A percentile compares a stretch with the other conserved stretches of the same genome.
Evolutionary conservation across 35 echinoderm and acorn worm species (phyloP).

Genomic region (Chiridota heheva): DNA sequence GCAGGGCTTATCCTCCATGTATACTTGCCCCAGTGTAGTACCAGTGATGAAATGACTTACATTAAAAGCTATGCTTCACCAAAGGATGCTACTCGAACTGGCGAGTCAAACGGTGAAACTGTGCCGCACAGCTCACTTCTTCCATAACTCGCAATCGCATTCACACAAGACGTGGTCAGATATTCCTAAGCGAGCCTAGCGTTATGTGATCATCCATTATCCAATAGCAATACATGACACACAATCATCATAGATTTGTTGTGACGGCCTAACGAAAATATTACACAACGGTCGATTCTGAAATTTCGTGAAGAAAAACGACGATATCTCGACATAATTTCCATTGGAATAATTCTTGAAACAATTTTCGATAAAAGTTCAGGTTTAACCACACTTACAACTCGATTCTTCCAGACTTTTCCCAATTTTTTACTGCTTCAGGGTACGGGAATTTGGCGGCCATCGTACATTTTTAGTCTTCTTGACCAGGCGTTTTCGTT

Average conservation of each 20-base stretch:
- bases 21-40: too few relatives aligned
- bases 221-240: neutral
- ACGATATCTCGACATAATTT: neutral
- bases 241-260: neutral
- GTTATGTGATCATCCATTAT: too few relatives aligned
- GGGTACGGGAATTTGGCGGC: slow-evolving; percentile 4
- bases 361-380: slow-evolving; percentile 10
- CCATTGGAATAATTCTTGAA: neutral
- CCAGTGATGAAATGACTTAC: too few relatives aligned
- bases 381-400: slow-evolving; percentile 64
- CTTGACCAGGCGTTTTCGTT: too few relatives aligned
- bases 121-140: too few relatives aligned
- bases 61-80: too few relatives aligned
- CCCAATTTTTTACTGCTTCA: slow-evolving; percentile 64
- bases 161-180: too few relatives aligned
- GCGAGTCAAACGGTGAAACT: too few relatives aligned
- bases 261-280: neutral
- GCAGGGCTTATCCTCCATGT: too few relatives aligned
- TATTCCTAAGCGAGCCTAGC: too few relatives aligned
- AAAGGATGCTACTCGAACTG: too few relatives aligned
- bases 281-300: neutral
- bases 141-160: too few relatives aligned
- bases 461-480: slow-evolving; percentile 65
- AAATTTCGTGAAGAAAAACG: neutral
- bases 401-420: slow-evolving; percentile 76